These are phyloP conservation scores for Flexamia atlantica DNA, from an alignment of 2,888 invertebrate species.

Conservation along the genomic window DNA sequence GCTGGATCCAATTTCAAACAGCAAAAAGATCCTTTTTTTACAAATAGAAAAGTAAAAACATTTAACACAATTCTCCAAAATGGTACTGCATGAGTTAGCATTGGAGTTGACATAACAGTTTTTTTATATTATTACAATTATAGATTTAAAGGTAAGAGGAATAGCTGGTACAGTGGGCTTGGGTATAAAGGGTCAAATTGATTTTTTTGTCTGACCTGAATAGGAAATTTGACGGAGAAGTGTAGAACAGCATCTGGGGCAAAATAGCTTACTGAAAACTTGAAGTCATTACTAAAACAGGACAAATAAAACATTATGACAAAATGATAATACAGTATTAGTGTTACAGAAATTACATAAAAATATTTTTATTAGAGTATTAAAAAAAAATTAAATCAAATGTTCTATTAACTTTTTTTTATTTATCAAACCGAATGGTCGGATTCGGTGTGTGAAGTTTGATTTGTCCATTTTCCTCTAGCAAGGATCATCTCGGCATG, in stretches of 20 bases:
- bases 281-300: background rate
- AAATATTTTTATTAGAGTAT: no score
- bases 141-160: no score
- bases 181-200: background rate
- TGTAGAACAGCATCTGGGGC: background rate
- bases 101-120: no score
- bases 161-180: background rate
- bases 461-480: slow-evolving; percentile 32
- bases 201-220: slow-evolving; percentile 4
- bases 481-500: slow-evolving; percentile 23
- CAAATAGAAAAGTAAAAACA: no score
- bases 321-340: no score
- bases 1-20: no score
- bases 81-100: no score
- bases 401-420: slow-evolving; percentile 62
- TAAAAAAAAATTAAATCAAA: slow-evolving; percentile 63
- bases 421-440: slow-evolving; percentile 52
- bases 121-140: no score
- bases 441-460: slow-evolving; percentile 25
- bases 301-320: no score
- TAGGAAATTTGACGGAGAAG: slow-evolving; percentile 10
- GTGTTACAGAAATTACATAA: no score
- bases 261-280: slow-evolving; percentile 17
- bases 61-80: no score
- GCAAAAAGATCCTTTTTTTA: no score